Evolutionary conservation across 2,797 vertebrate genomes (phyloP).

Genomic region (Danionella dracula): DNA sequence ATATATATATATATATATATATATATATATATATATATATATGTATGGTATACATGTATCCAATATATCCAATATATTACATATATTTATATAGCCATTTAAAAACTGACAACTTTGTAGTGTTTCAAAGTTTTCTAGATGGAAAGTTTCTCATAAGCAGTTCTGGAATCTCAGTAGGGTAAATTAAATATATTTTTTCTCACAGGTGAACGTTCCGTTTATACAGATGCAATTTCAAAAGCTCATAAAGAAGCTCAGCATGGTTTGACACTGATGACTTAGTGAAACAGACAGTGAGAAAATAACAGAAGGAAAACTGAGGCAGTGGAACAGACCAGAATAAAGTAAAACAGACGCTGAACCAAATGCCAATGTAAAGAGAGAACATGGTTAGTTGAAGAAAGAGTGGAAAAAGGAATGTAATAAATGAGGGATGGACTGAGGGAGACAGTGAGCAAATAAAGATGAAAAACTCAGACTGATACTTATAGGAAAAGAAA

Average conservation of each 20-base stretch:
- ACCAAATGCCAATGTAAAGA: constrained; percentile 33
- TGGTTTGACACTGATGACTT: constrained; percentile 1
- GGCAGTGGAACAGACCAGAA: constrained; percentile 11
- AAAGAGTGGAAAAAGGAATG: background rate
- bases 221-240: background rate
- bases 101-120: too few species aligned
- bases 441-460: constrained; percentile 27
- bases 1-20: too few species aligned
- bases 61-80: too few species aligned
- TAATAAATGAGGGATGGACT: constrained; percentile 18
- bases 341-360: constrained; percentile 7
- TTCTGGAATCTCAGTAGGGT: too few species aligned
- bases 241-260: background rate
- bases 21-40: too few species aligned
- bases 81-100: too few species aligned
- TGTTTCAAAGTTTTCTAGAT: too few species aligned
- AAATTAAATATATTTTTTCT: too few species aligned
- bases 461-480: constrained; percentile 40
- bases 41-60: too few species aligned
- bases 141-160: too few species aligned
- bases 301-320: constrained; percentile 15
- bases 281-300: constrained; percentile 5
- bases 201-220: background rate
- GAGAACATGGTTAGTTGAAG: background rate
- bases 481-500: constrained; percentile 37